Evolutionary conservation across 2,888 invertebrate genomes (phyloP), one percentile per base, ranked within the genome.

Genomic region (Margaritifera margaritifera): DNA sequence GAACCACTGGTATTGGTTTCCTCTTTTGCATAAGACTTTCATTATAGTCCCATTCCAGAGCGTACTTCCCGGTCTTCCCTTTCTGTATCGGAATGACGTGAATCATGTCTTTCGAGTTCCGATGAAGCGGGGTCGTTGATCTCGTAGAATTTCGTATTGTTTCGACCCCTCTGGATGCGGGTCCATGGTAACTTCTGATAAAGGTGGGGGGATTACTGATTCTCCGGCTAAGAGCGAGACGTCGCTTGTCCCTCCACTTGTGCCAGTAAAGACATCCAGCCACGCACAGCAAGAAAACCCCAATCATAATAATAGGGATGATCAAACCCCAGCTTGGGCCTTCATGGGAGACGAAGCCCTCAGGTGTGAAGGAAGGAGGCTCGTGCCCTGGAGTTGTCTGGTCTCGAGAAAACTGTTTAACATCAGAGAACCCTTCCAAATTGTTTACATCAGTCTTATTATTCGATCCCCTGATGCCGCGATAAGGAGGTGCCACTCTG

Each of bases 201-300:
- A 80, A 78, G 4, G 77, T 69, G 18, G 64, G 67, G 5, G 71
- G 72, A 31, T 70, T 15, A 24, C 64, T 69, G 55, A 62, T 62
- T 22, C 62, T 71, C n/a, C 64, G 66, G 18, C 59, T 62, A n/a
- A 65, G n/a, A n/a, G 59, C 65, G 25, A 69, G 51, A 15, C 66
- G 61, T 55, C 78, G 67, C 55, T 78, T 80, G 64, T 79, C 77
- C 54, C 77, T 66, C 76, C 80, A 79, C 31, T 77, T 78, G 42
- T 82, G 80, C 78, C 80, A 83, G 67, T 79, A 81, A n/a, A 83
- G 67, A 77, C 81, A 83, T 11, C 69, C 54, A 0, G 70, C 79
- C 19, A 82, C 80, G 59, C 75, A 62, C 5, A 77, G 56, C 18
- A 83, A 75, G 65, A 83, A 81, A 20, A 80, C 54, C 0, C 74